Evolutionary conservation across 2,113 vertebrate species (phyloP).

Genomic region (Prunella himalayana): DNA sequence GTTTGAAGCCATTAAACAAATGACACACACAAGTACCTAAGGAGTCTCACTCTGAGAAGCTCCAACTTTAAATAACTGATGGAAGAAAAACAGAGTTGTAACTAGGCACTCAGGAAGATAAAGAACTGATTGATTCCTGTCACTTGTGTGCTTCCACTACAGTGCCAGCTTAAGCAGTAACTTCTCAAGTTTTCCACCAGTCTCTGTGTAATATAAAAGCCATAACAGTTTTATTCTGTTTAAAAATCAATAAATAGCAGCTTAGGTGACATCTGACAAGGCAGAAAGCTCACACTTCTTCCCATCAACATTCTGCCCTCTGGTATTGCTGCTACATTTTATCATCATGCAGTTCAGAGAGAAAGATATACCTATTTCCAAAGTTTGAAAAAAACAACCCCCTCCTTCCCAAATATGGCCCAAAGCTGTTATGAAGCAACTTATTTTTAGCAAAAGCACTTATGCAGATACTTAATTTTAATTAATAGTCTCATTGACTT

Average conservation of each 20-base stretch:
- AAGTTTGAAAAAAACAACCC: background rate
- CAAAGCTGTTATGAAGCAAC: slow-evolving; percentile 40
- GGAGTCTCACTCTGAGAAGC: background rate
- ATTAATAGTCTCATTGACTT: slow-evolving; percentile 52
- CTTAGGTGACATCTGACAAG: background rate
- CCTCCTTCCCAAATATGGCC: background rate
- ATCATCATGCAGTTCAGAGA: background rate
- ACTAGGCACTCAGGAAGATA: background rate
- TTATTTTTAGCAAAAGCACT: slow-evolving; percentile 53
- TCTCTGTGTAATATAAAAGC: background rate
- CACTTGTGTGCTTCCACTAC: background rate
- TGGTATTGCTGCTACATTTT: background rate
- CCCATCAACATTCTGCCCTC: background rate
- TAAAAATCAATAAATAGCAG: background rate
- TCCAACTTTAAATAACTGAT: background rate
- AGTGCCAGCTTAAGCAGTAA: background rate
- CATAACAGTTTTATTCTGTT: background rate
- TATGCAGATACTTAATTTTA: slow-evolving; percentile 52
- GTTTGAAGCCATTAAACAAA: no score
- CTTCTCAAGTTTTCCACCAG: background rate
- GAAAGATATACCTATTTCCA: background rate
- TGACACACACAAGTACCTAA: background rate
- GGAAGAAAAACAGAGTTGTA: background rate
- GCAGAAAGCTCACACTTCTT: background rate
- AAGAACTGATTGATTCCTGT: background rate